Conservation (phyloP, 92 coral and sea anemone species). For the Porites rus region DNA sequence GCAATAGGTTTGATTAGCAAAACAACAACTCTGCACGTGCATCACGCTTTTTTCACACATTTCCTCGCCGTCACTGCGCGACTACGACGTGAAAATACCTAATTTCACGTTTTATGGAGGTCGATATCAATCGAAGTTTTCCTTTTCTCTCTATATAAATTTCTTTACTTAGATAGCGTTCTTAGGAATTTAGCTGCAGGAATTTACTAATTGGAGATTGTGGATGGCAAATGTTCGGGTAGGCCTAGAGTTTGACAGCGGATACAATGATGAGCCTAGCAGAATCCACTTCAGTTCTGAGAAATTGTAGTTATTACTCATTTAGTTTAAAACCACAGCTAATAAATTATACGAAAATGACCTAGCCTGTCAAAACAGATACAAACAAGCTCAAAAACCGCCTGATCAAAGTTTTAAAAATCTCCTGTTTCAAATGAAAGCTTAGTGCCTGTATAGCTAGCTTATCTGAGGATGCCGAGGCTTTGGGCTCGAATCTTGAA, state of each 20-base stretch:
- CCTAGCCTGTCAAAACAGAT: background rate
- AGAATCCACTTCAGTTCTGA: background rate
- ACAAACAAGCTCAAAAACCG: background rate
- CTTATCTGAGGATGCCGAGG: background rate
- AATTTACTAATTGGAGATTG: background rate
- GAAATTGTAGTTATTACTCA: background rate
- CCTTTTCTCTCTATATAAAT: background rate
- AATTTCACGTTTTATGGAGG: no score
- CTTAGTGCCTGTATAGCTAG: background rate
- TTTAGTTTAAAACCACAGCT: background rate
- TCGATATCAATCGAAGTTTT: no score
- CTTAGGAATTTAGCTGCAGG: background rate
- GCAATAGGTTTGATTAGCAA: no score
- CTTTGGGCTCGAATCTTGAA: slow-evolving; percentile 4
- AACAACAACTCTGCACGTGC: no score
- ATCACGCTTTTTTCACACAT: no score
- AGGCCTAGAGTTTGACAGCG: background rate
- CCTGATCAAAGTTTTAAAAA: background rate
- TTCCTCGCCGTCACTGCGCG: no score
- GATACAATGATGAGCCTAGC: background rate
- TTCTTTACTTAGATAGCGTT: background rate
- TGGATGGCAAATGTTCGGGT: background rate
- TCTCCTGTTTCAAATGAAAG: background rate
- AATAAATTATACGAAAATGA: background rate
- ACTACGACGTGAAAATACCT: no score